Evolutionary conservation across 1,140 invertebrate genomes (phyloP).

Genomic region (Bacillus rossius): DNA sequence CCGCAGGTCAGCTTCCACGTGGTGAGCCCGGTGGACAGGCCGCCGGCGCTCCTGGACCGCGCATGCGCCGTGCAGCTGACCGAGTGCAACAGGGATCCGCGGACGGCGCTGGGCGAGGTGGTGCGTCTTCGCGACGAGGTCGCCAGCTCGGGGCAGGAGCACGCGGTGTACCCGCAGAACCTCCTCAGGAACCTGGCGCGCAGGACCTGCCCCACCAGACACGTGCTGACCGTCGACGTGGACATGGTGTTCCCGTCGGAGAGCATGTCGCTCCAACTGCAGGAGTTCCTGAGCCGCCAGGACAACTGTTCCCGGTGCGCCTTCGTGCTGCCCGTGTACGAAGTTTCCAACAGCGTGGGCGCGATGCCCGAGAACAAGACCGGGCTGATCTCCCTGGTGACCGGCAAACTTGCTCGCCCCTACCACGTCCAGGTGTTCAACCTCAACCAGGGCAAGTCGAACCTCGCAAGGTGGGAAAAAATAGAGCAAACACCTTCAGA

Average conservation of each 20-base stretch:
- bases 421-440: slow-evolving; percentile 45
- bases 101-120: no score
- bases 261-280: neutral
- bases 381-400: slow-evolving; percentile 39
- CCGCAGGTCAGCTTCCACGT: no score
- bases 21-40: no score
- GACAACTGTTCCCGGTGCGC: slow-evolving; percentile 30
- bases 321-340: slow-evolving; percentile 51
- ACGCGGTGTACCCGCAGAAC: slow-evolving; percentile 30
- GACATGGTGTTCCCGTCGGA: slow-evolving; percentile 28
- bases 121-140: no score
- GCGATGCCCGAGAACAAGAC: slow-evolving; percentile 39
- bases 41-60: no score
- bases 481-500: neutral
- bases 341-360: slow-evolving; percentile 35
- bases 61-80: no score
- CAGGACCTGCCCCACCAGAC: slow-evolving; percentile 25
- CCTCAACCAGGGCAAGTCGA: slow-evolving; percentile 34
- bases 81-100: no score
- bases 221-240: slow-evolving; percentile 27
- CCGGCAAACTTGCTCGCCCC: slow-evolving; percentile 38
- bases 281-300: neutral
- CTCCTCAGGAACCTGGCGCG: slow-evolving; percentile 29
- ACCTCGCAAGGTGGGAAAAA: slow-evolving; percentile 39
- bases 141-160: no score